phyloP scores from a whole-genome alignment of 2,888 invertebrate species.

The Ophion ellenae region DNA sequence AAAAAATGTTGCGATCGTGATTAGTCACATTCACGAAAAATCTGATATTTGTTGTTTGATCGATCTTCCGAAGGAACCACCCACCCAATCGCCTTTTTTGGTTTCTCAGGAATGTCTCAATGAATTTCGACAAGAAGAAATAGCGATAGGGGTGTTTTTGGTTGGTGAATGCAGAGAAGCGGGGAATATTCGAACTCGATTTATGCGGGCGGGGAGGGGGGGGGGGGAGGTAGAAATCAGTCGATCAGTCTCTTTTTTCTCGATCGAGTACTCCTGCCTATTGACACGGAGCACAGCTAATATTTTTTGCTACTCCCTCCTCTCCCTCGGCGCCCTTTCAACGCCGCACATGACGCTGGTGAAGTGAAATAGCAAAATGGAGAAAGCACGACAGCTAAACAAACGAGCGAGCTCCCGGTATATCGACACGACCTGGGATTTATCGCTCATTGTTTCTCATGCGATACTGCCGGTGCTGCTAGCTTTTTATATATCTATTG shows the following conservation, averaged over 20 bases:
- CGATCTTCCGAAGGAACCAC: neutral
- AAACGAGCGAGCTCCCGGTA: constrained; percentile 65
- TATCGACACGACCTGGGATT: constrained; percentile 66
- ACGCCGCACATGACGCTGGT: constrained; percentile 61
- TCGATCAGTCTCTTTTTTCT: constrained; percentile 50
- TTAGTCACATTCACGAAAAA: too few species aligned
- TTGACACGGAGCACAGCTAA: constrained; percentile 59
- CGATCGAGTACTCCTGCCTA: constrained; percentile 36
- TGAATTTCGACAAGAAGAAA: constrained; percentile 35
- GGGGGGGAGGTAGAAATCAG: constrained; percentile 16
- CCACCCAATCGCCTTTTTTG: neutral
- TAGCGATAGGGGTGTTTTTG: neutral
- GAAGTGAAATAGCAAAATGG: constrained; percentile 64
- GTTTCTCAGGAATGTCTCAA: neutral
- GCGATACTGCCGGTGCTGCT: constrained; percentile 56
- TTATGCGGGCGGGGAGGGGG: neutral
- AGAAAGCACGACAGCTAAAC: constrained; percentile 65
- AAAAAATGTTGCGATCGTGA: too few species aligned
- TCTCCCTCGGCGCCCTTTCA: constrained; percentile 21
- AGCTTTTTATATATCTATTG: constrained; percentile 4
- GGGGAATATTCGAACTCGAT: constrained; percentile 32
- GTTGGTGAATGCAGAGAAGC: constrained; percentile 2
- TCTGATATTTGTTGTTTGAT: too few species aligned
- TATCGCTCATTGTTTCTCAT: constrained; percentile 68
- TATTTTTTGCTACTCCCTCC: constrained; percentile 47